These are phyloP conservation scores for Troides helena DNA, from an alignment of 2,888 invertebrate species.

Conservation along the genomic window DNA sequence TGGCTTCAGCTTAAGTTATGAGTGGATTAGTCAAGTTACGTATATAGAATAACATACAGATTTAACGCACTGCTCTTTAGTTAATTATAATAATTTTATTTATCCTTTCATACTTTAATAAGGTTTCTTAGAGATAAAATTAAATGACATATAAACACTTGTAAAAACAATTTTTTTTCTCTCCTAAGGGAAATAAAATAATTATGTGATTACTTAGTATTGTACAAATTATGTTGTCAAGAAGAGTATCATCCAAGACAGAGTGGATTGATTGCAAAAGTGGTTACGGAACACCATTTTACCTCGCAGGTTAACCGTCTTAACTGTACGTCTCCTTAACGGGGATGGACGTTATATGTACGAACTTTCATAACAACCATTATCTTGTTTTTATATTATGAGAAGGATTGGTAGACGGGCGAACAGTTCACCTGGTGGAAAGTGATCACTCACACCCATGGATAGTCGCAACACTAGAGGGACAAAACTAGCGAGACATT, in stretches of 20 bases:
- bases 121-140: not conserved
- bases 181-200: too few species aligned
- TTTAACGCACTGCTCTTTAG: not conserved
- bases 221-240: too few species aligned
- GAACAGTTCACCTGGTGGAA: too few species aligned
- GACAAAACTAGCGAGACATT: too few species aligned
- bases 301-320: not conserved
- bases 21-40: constrained; percentile 24
- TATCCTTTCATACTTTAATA: not conserved
- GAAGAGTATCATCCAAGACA: too few species aligned
- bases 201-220: too few species aligned
- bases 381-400: not conserved
- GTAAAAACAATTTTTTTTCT: not conserved
- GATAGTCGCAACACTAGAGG: too few species aligned
- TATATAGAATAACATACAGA: constrained; percentile 9
- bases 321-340: not conserved
- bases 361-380: not conserved
- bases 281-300: not conserved
- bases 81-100: not conserved
- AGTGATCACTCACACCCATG: too few species aligned
- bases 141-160: too few species aligned
- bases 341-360: not conserved
- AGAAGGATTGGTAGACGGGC: too few species aligned
- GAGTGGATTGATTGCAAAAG: too few species aligned
- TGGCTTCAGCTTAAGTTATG: constrained; percentile 27